Evolutionary conservation across 2,888 invertebrate genomes (phyloP), one percentile per base, ranked within the genome.

Genomic region (Aphidoletes aphidimyza): DNA sequence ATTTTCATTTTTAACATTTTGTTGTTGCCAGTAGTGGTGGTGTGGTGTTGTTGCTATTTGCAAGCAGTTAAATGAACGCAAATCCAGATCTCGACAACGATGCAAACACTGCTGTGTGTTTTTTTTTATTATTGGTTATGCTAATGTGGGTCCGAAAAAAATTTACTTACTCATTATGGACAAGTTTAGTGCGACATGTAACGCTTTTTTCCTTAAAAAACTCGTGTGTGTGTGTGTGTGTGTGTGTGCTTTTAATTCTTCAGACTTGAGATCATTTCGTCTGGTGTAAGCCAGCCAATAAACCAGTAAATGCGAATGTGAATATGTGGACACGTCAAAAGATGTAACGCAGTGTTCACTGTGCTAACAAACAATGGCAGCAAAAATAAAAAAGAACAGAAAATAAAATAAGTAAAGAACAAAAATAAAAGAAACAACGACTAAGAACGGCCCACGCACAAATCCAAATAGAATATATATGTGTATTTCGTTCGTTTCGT

Each of bases 121-220:
- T n/a, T n/a, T 54, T 54, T 69, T 69, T 17, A 30, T 54, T 14
- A 69, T 69, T 69, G 69, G 69, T 30, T 69, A 69, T 69, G 69
- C 69, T 69, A 69, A 69, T 69, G 30, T 34, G n/a, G 9, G 3
- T 30, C n/a, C 30, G 14, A 69, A 69, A 69, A 69, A 69, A 69
- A 30, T 69, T 30, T 30, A 69, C 69, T 69, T 14, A 30, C 69
- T 69, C 34, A 30, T 69, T 69, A 69, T 69, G 69, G 30, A 69
- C 69, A 69, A 69, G 69, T 69, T 69, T 69, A 69, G 69, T 69
- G 69, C 69, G 69, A 69, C 69, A 69, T 69, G 34, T 69, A 69
- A 69, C 69, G 69, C 69, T 69, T 69, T 69, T 54, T 69, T 6
- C 22, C 5, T 54, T 22, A 3, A 22, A 22, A 26, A 22, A 26